Evolutionary conservation across 2,113 vertebrate species (phyloP).

Genomic region (Nanorana parkeri): DNA sequence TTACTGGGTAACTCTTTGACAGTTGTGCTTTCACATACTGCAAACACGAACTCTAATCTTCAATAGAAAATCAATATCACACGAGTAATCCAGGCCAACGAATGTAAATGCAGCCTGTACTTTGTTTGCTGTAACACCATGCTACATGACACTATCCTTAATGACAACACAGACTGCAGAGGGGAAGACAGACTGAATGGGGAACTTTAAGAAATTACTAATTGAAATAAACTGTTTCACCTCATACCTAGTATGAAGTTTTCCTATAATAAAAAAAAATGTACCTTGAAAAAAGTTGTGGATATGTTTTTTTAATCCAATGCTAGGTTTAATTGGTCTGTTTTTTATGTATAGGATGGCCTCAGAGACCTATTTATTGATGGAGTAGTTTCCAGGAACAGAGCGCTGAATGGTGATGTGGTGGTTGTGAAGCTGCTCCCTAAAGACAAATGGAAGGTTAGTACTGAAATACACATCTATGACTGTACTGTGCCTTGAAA

Average conservation of each 20-base stretch:
- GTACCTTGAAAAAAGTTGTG: no score
- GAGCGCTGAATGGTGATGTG: conserved; percentile 92
- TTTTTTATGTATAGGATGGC: conserved; percentile 78
- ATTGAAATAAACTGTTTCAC: no score
- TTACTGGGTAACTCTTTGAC: no score
- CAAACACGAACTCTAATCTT: background rate
- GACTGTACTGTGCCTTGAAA: no score
- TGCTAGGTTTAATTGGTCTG: conserved; percentile 3
- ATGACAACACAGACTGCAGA: no score
- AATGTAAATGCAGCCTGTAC: background rate
- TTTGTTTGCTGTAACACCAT: conserved; percentile 13
- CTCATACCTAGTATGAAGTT: no score
- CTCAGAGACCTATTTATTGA: conserved; percentile 91
- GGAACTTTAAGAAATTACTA: no score
- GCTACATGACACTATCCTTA: background rate
- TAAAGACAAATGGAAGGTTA: conserved; percentile 93
- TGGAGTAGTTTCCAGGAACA: conserved; percentile 89
- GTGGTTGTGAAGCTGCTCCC: conserved; percentile 90
- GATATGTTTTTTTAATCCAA: no score
- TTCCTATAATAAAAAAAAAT: no score
- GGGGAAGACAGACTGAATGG: no score
- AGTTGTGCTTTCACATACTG: no score
- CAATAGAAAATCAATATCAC: background rate
- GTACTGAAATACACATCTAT: conserved; percentile 47
- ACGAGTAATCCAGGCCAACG: background rate